phyloP scores from a whole-genome alignment of 2,888 invertebrate species.

The Pardosa pseudoannulata region DNA sequence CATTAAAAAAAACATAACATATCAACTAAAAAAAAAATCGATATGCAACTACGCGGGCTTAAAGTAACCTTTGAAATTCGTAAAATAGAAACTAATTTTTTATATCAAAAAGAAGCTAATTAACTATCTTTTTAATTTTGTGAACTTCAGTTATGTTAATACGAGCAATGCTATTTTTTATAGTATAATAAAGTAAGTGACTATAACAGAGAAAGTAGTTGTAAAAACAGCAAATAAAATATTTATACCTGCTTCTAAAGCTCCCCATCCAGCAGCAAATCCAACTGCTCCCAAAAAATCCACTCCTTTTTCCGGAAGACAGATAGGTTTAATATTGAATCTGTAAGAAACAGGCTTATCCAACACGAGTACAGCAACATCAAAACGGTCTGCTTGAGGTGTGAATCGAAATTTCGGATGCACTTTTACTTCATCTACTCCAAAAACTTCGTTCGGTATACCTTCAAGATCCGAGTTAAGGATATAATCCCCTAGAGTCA shows the following conservation, averaged over 20 bases:
- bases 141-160: no score
- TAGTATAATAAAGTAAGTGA: no score
- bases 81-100: no score
- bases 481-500: conserved; percentile 94
- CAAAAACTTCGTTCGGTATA: conserved; percentile 92
- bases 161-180: no score
- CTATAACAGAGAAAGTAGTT: no score
- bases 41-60: no score
- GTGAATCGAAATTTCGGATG: conserved; percentile 96
- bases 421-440: conserved; percentile 91
- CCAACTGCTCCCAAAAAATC: conserved; percentile 93
- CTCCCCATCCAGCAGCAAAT: conserved; percentile 96
- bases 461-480: conserved; percentile 95
- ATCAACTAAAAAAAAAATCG: no score
- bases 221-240: no score
- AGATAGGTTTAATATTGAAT: conserved; percentile 88
- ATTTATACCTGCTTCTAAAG: conserved; percentile 82
- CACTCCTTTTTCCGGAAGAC: conserved; percentile 91
- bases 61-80: no score
- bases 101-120: no score
- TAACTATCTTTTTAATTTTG: no score
- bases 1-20: no score
- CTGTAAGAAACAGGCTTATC: conserved; percentile 87
- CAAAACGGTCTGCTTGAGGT: conserved; percentile 89
- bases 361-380: conserved; percentile 89